Percentiles rank a stretch among this genome's conserved stretches.
These are phyloP conservation scores for Tetranychus urticae DNA, from an alignment of 1,140 invertebrate genomes.

Conservation along the genomic window DNA sequence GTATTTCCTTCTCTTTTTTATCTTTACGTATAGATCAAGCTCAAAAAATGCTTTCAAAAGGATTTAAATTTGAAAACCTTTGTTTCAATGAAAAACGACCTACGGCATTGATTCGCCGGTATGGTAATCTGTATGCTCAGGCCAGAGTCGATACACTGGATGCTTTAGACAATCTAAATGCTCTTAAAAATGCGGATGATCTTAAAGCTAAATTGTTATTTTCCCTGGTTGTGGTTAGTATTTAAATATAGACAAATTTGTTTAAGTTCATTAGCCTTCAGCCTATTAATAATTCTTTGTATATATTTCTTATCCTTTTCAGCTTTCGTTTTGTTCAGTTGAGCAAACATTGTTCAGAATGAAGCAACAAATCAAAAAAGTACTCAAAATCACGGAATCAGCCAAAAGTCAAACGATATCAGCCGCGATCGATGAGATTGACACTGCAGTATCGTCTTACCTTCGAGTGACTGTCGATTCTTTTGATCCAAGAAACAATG, in stretches of 20 bases:
- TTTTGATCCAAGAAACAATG: slow-evolving; percentile 29
- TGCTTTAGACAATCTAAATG: slow-evolving; percentile 45
- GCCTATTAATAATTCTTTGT: neutral
- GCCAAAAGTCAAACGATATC: neutral
- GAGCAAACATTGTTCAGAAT: slow-evolving; percentile 26
- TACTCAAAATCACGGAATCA: slow-evolving; percentile 22
- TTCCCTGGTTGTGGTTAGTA: slow-evolving; percentile 74
- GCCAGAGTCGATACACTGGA: slow-evolving; percentile 61
- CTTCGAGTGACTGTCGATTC: slow-evolving; percentile 27
- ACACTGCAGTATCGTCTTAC: slow-evolving; percentile 26
- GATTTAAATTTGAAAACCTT: slow-evolving; percentile 19
- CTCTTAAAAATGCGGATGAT: slow-evolving; percentile 51
- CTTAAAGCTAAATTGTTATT: slow-evolving; percentile 80
- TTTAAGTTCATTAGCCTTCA: neutral
- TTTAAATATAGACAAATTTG: neutral
- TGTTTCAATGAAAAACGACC: slow-evolving; percentile 20
- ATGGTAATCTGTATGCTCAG: slow-evolving; percentile 55
- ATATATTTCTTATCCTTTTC: slow-evolving; percentile 4
- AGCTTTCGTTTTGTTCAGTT: slow-evolving; percentile 35
- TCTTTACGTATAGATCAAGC: slow-evolving; percentile 18
- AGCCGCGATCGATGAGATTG: slow-evolving; percentile 20
- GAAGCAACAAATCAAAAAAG: slow-evolving; percentile 24
- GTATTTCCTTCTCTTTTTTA: slow-evolving; percentile 13
- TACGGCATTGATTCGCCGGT: slow-evolving; percentile 39
- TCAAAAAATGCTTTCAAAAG: slow-evolving; percentile 18